Percentiles rank a stretch among this genome's conserved stretches.
phyloP scores from a whole-genome alignment of 2,113 vertebrate species.

The Tragelaphus scriptus region DNA sequence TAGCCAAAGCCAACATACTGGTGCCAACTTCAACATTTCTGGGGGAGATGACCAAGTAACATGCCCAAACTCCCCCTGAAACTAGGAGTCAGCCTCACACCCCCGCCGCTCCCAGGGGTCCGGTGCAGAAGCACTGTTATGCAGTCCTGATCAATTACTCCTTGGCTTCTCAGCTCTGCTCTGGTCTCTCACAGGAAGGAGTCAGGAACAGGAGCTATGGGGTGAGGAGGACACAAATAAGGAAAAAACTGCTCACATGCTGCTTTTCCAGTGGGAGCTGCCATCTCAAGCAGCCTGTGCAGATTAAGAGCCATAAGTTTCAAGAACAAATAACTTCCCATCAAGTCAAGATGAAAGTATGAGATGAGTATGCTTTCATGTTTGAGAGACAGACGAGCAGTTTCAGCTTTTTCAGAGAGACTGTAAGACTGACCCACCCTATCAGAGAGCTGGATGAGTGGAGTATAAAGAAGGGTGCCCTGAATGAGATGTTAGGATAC shows the following conservation, averaged over 20 bases:
- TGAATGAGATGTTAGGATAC: accelerated
- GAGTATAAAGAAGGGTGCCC: accelerated
- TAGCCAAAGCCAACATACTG: too few species aligned
- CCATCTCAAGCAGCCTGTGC: background rate
- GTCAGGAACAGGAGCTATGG: background rate
- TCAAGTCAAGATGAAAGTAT: background rate
- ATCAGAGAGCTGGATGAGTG: background rate
- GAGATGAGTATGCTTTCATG: background rate
- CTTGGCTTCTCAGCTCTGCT: background rate
- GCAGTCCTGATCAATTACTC: accelerated
- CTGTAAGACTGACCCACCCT: background rate
- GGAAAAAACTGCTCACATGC: background rate
- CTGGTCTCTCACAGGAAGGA: background rate
- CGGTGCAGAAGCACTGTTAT: accelerated
- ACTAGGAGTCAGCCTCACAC: accelerated
- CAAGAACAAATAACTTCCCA: background rate
- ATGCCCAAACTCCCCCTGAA: accelerated
- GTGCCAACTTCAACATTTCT: background rate
- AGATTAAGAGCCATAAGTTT: background rate
- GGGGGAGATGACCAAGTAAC: accelerated
- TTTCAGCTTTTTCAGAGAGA: background rate
- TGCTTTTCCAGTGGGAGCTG: background rate
- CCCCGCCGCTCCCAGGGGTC: background rate
- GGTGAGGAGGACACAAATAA: background rate
- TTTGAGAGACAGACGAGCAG: background rate